A percentile compares a stretch with the other conserved stretches of the same genome.
Conservation (phyloP, 2,797 vertebrate genomes). For the Chiropotes sagulatus region DNA sequence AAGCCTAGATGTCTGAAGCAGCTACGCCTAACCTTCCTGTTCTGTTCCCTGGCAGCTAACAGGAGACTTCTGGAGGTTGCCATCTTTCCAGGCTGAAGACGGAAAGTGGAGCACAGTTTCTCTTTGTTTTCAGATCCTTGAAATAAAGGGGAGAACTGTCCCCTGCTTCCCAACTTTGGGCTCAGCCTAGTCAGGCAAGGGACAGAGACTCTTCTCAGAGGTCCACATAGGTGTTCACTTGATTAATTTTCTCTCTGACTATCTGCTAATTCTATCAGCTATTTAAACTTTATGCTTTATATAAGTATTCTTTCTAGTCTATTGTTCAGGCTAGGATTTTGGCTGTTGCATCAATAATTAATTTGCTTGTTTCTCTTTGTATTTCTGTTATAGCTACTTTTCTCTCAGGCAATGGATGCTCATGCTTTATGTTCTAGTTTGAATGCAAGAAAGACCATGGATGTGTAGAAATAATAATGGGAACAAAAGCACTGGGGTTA, state of each 20-base stretch:
- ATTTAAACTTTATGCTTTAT: neutral
- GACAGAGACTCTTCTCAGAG: neutral
- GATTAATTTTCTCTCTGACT: neutral
- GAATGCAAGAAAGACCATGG: neutral
- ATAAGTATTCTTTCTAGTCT: neutral
- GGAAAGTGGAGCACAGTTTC: neutral
- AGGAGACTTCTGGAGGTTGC: neutral
- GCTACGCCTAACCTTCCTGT: neutral
- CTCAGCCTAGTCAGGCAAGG: neutral
- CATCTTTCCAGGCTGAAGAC: neutral
- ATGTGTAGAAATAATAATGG: neutral
- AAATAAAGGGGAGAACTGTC: neutral
- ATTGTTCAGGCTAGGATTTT: neutral
- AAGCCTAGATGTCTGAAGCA: neutral
- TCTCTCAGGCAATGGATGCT: neutral
- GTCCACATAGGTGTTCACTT: neutral
- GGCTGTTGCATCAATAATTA: neutral
- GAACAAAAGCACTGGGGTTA: neutral
- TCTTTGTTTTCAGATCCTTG: neutral
- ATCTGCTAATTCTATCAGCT: neutral
- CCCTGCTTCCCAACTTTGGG: fast-evolving
- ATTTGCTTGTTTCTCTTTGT: neutral
- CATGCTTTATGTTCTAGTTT: neutral
- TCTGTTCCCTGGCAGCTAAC: neutral
- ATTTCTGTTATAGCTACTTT: neutral